phyloP scores from a whole-genome alignment of 2,113 vertebrate genomes.

The Sylvia atricapilla region DNA sequence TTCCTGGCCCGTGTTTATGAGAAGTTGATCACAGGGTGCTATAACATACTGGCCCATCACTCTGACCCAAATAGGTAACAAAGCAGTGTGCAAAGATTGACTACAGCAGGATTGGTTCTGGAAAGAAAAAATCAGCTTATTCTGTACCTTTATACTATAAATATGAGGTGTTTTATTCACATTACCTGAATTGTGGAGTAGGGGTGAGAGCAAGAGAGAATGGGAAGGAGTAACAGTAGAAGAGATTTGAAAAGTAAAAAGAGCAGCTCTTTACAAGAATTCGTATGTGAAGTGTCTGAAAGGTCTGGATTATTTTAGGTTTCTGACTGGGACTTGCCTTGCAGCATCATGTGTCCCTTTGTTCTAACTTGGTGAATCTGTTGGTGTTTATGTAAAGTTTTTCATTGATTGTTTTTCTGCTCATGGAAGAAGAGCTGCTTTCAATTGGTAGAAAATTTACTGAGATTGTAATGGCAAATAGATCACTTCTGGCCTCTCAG shows the following conservation, averaged over 20 bases:
- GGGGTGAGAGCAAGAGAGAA: neutral
- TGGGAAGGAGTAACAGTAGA: neutral
- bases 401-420: neutral
- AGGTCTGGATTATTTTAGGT: neutral
- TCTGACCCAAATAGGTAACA: slow-evolving; percentile 89
- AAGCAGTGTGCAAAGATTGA: neutral
- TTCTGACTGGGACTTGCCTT: neutral
- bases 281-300: neutral
- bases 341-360: neutral
- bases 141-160: neutral
- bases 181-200: neutral
- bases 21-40: slow-evolving; percentile 91
- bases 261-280: neutral
- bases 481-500: neutral
- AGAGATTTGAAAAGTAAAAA: neutral
- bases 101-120: neutral
- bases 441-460: neutral
- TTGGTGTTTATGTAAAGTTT: neutral
- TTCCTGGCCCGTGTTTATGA: slow-evolving; percentile 93
- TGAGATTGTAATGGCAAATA: neutral
- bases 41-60: slow-evolving; percentile 93
- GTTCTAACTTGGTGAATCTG: neutral
- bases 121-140: neutral
- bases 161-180: neutral
- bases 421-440: neutral